Evolutionary conservation across 2,113 vertebrate species (phyloP), one percentile per base, ranked within the genome.

Genomic region (Laterallus jamaicensis): DNA sequence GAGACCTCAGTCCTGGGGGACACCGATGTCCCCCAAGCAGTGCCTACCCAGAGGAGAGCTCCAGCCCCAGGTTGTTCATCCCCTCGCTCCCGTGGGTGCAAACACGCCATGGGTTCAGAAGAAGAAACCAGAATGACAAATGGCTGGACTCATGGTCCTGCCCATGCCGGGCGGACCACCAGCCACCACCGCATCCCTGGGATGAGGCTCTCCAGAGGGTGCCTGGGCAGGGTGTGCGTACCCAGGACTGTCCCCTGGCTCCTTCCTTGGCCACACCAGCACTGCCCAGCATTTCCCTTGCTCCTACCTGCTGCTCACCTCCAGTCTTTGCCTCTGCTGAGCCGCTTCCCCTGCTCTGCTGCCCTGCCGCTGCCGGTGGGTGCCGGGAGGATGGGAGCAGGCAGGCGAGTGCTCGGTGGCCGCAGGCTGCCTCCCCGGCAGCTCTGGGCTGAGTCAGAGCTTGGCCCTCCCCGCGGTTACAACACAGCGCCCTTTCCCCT

Each of bases 401-500:
- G 35, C 3, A 5, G n/a, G 39, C 0, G 50, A 91, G 69, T 10
- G 20, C 87, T 77, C 32, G 1, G 86, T 52, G 87, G 87, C 90
- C 17, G 25, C 0, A 7, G 67, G 80, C 89, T 77, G 95, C 89
- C 71, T 93, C 50, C 49, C 10, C 2, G 2, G 76, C 17, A 0
- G 66, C 0, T 4, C 79, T 69, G 95, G 76, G 94, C 88, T 94
- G 96, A 90, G 82, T 83, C 95, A 96, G 88, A 93, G 91, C 95
- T 78, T 21, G 37, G 73, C 88, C 96, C 95, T 95, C 96, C 96
- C 95, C 54, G 2, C 0, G 11, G 64, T 97, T 97, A 97, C 95
- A 97, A 97, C 96, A 97, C 94, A 44, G 96, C 3, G 91, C 96
- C 96, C 96, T 96, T 97, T 97, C 96, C 92, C 96, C 96, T 95